Percentiles rank a stretch among this genome's conserved stretches.
These are phyloP conservation scores for Brenthis ino DNA, from an alignment of 2,888 invertebrate species.

Conservation along the genomic window DNA sequence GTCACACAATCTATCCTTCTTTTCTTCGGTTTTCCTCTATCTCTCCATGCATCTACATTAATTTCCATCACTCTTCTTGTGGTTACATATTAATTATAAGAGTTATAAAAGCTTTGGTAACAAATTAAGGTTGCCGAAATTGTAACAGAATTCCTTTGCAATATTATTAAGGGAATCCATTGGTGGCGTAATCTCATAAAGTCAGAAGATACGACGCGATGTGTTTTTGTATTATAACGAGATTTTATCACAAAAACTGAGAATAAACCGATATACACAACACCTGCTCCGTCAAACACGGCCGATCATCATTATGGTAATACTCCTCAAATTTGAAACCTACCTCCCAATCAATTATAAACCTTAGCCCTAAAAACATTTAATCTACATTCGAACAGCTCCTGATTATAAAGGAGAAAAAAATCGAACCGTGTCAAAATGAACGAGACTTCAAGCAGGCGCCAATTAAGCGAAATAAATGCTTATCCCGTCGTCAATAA, in stretches of 20 bases:
- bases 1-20: too few relatives aligned
- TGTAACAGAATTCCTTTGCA: constrained; percentile 14
- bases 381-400: constrained; percentile 55
- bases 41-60: too few relatives aligned
- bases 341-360: constrained; percentile 52
- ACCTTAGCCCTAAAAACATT: constrained; percentile 53
- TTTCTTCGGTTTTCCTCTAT: too few relatives aligned
- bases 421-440: constrained; percentile 64
- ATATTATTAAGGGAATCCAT: constrained; percentile 40
- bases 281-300: constrained; percentile 80
- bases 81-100: too few relatives aligned
- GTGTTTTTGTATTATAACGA: constrained; percentile 70
- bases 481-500: constrained; percentile 75
- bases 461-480: constrained; percentile 78
- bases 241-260: constrained; percentile 79
- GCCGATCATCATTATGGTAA: constrained; percentile 78
- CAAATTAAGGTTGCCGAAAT: constrained; percentile 12
- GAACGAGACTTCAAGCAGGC: constrained; percentile 67
- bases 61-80: too few relatives aligned
- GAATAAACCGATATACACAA: constrained; percentile 76
- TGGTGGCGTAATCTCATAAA: constrained; percentile 65
- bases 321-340: constrained; percentile 63
- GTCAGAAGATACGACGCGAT: constrained; percentile 53
- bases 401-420: constrained; percentile 49
- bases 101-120: not conserved